phyloP scores from a whole-genome alignment of 2,113 vertebrate species.

The Dicaeum eximium region DNA sequence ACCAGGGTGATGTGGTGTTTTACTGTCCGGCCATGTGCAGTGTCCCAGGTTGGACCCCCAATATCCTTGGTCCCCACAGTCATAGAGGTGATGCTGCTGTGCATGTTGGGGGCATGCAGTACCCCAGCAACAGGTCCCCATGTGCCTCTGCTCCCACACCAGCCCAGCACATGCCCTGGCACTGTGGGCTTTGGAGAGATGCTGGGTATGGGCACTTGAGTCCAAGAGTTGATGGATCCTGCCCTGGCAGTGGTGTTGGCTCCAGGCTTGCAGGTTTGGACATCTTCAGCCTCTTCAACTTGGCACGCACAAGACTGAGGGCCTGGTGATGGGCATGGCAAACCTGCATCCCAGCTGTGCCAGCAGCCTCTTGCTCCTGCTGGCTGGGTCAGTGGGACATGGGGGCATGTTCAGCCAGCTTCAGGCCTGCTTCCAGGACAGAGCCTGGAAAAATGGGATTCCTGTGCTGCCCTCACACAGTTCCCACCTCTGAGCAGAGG shows the following conservation, averaged over 20 bases:
- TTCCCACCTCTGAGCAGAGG: neutral
- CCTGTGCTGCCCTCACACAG: neutral
- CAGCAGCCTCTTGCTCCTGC: neutral
- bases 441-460: neutral
- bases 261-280: neutral
- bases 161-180: neutral
- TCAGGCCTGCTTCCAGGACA: neutral
- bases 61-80: neutral
- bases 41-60: neutral
- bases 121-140: rapidly evolving
- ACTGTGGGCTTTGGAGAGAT: neutral
- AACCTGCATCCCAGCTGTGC: rapidly evolving
- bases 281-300: neutral
- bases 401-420: neutral
- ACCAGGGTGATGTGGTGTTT: rapidly evolving
- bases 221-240: neutral
- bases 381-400: neutral
- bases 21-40: neutral
- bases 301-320: neutral
- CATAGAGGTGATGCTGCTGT: neutral
- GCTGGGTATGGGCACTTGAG: neutral
- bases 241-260: neutral
- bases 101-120: rapidly evolving
- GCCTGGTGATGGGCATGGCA: rapidly evolving
- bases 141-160: neutral